Percentiles rank a stretch among this genome's conserved stretches.
Conservation (phyloP, 2,888 invertebrate genomes). For the Seladonia tumulorum region DNA sequence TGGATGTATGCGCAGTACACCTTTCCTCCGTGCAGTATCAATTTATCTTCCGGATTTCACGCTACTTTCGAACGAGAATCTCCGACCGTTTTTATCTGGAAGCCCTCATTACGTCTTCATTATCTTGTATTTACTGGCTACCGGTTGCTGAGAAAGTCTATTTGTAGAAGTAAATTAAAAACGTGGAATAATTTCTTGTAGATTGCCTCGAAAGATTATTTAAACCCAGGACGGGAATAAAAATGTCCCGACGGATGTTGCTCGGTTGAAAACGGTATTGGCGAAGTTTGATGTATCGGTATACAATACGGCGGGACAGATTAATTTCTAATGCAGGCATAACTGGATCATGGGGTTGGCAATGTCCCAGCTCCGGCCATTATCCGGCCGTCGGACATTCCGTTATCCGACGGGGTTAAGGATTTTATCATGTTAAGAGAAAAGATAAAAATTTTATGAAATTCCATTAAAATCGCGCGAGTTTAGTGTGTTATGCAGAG, state of each 20-base stretch:
- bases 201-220: not conserved
- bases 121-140: not conserved
- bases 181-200: not conserved
- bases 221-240: not conserved
- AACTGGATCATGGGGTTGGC: not conserved
- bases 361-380: not conserved
- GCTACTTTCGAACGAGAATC: not conserved
- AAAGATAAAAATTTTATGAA: not conserved
- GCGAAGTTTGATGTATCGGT: not conserved
- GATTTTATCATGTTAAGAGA: conserved; percentile 5
- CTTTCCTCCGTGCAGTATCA: not conserved
- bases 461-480: not conserved
- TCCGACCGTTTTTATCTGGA: not conserved
- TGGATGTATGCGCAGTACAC: not conserved
- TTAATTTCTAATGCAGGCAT: not conserved
- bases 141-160: not conserved
- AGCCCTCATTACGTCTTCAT: conserved; percentile 11
- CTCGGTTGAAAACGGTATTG: not conserved
- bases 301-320: not conserved
- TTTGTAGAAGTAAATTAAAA: not conserved
- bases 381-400: not conserved
- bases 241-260: not conserved
- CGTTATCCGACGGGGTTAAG: not conserved
- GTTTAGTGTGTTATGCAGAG: not conserved
- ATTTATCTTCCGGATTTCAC: not conserved